Evolutionary conservation across 1,140 invertebrate genomes (phyloP), one percentile per base, ranked within the genome.

Genomic region (Drosophila takahashii): DNA sequence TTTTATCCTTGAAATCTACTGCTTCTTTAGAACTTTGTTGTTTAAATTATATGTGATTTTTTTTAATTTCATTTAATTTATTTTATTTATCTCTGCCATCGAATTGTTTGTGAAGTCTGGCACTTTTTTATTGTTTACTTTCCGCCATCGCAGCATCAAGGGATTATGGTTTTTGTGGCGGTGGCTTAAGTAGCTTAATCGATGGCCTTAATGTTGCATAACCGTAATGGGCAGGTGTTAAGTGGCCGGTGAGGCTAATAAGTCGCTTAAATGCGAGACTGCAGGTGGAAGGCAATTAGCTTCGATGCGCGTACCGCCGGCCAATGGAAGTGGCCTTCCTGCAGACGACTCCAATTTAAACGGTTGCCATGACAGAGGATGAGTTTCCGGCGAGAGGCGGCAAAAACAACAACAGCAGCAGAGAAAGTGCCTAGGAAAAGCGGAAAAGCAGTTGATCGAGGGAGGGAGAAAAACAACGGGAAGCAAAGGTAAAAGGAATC

Each of bases 401-500:
- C 8, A 9, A 11, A 34, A 32, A 50, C 44, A 47, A 48, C 47
- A 48, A 29, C 26, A 29, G n/a, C 39, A 48, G 16, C 26, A 29
- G n/a, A 32, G 15, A 45, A 22, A 44, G 32, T 36, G 56, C 16
- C 36, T 15, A 37, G 51, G 27, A 58, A 39, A 32, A 36, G 27
- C 27, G 47, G 29, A 59, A 22, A 9, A 4, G 16, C n/a, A 16
- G 27, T n/a, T 6, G 47, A 6, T 29, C 27, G 29, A 34, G 27
- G 13, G 26, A 10, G 1, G 47, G 9, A 26, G 9, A 53, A 69
- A 48, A 56, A 58, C 66, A 77, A 77, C 73, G 50, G 80, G 79
- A 78, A 74, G 73, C 72, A 22, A 22, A 3, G 56, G 69, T 51
- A 56, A 65, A 67, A 52, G 75, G 64, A 69, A 79, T 86, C 83